phyloP scores from a whole-genome alignment of 2,888 invertebrate genomes.

The Polydrusus tereticollis region DNA sequence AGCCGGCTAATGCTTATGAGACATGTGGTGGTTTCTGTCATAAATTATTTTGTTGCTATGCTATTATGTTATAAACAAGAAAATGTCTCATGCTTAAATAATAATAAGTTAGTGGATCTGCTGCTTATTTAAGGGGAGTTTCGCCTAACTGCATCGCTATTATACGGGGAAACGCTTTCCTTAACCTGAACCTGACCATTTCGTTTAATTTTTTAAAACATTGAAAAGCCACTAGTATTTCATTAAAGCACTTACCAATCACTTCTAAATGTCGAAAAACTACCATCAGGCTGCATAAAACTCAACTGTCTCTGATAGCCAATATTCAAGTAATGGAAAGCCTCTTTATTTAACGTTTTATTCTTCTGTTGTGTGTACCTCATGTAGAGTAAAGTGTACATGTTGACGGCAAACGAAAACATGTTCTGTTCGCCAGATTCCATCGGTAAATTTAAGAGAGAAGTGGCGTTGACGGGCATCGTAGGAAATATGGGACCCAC shows the following conservation, averaged over 20 bases:
- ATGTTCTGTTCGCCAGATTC: slow-evolving; percentile 95
- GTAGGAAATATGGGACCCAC: slow-evolving; percentile 94
- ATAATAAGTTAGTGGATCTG: too few relatives aligned
- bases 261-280: slow-evolving; percentile 90
- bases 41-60: too few relatives aligned
- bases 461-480: slow-evolving; percentile 91
- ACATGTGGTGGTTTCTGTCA: too few relatives aligned
- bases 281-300: slow-evolving; percentile 91
- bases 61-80: too few relatives aligned
- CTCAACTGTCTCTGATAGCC: slow-evolving; percentile 91
- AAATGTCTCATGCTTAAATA: too few relatives aligned
- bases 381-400: slow-evolving; percentile 93
- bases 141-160: too few relatives aligned
- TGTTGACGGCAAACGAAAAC: slow-evolving; percentile 96
- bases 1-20: too few relatives aligned
- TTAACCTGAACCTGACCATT: too few relatives aligned
- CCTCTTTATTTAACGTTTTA: slow-evolving; percentile 81
- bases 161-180: too few relatives aligned
- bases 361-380: slow-evolving; percentile 81
- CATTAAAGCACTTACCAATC: slow-evolving; percentile 78
- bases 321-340: slow-evolving; percentile 91
- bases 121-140: too few relatives aligned
- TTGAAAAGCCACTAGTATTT: neutral
- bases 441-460: slow-evolving; percentile 85
- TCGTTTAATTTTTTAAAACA: too few relatives aligned